Percentiles rank a stretch among this genome's conserved stretches.
Evolutionary conservation across 2,797 vertebrate species (phyloP).

Genomic region (Pteropus rufus): DNA sequence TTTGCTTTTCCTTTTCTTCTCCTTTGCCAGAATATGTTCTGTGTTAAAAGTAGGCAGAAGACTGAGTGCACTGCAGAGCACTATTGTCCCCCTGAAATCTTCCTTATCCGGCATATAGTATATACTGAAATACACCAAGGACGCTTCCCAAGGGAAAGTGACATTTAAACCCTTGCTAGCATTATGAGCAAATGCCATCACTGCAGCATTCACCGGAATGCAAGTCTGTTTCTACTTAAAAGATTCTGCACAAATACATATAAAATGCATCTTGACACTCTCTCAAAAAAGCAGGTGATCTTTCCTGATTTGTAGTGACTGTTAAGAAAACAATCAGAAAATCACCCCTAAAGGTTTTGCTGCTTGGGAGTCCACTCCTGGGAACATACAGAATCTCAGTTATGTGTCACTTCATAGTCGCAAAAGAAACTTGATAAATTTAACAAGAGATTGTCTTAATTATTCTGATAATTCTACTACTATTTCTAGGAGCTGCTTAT

Average conservation of each 20-base stretch:
- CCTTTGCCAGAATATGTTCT: background rate
- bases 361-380: background rate
- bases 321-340: slow-evolving; percentile 50
- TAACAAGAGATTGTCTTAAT: background rate
- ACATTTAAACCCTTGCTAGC: slow-evolving; percentile 20
- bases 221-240: slow-evolving; percentile 17
- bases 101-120: background rate
- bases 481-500: background rate
- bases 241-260: slow-evolving; percentile 7
- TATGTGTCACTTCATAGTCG: background rate
- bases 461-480: background rate
- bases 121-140: background rate
- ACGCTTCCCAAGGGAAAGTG: background rate
- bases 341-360: background rate
- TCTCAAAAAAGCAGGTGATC: background rate
- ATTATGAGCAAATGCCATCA: background rate
- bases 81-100: background rate
- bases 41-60: background rate
- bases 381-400: background rate
- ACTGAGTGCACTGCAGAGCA: background rate
- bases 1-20: background rate
- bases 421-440: background rate
- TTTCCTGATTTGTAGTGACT: background rate
- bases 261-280: background rate
- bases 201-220: background rate